These are phyloP conservation scores for Leptoteleia sp. DNA, from an alignment of 1,140 invertebrate species.

Conservation along the genomic window DNA sequence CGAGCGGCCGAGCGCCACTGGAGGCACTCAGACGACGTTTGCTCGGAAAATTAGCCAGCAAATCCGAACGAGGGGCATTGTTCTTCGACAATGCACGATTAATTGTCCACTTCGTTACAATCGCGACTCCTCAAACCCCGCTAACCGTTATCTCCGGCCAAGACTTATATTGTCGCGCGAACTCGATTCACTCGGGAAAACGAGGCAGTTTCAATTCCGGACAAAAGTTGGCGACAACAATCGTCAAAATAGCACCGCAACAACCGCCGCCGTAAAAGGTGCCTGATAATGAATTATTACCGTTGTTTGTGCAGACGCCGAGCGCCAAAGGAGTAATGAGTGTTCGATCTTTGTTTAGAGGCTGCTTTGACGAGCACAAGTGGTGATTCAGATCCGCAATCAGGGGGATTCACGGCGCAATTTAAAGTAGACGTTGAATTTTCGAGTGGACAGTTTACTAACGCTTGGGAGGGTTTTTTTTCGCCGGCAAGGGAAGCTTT, in stretches of 20 bases:
- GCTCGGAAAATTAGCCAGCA: constrained; percentile 13
- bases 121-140: neutral
- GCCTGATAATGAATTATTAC: constrained; percentile 12
- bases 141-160: neutral
- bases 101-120: constrained; percentile 29
- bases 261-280: neutral
- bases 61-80: constrained; percentile 8
- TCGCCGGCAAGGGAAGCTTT: too few species aligned
- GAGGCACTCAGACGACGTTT: neutral
- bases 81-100: constrained; percentile 22
- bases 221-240: constrained; percentile 9
- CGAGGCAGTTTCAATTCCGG: constrained; percentile 1
- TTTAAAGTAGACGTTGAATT: too few species aligned
- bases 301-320: neutral
- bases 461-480: too few species aligned
- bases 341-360: neutral
- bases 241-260: constrained; percentile 13
- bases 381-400: too few species aligned
- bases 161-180: constrained; percentile 17
- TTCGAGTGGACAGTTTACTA: too few species aligned
- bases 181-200: constrained; percentile 2
- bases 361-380: neutral
- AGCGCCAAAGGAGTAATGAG: neutral
- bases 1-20: constrained; percentile 2
- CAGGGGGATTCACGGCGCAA: too few species aligned